Evolutionary conservation across 2,888 invertebrate species (phyloP).

Genomic region (Beris morrisii): DNA sequence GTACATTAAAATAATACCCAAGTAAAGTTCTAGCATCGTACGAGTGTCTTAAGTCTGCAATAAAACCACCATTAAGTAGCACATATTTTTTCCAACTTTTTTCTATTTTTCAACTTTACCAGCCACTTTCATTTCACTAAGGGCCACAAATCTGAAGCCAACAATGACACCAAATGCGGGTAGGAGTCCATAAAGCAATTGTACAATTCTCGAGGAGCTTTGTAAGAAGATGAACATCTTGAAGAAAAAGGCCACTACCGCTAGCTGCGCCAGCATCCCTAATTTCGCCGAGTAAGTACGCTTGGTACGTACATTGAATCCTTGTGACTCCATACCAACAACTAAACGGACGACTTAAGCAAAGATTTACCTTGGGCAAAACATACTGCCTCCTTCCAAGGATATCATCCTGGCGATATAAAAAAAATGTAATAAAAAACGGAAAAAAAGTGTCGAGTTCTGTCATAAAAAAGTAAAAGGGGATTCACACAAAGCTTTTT

Average conservation of each 20-base stretch:
- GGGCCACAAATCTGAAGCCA: no score
- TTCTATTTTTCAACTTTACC: no score
- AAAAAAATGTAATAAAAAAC: slow-evolving; percentile 19
- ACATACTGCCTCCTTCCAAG: background rate
- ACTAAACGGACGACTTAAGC: slow-evolving; percentile 20
- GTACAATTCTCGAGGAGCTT: slow-evolving; percentile 16
- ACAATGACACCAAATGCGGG: no score
- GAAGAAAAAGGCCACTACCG: slow-evolving; percentile 17
- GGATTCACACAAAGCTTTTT: slow-evolving; percentile 33
- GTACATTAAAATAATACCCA: no score
- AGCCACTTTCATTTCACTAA: no score
- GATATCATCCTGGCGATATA: slow-evolving; percentile 7
- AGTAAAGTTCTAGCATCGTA: no score
- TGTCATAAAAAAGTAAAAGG: slow-evolving; percentile 28
- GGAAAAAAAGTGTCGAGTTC: slow-evolving; percentile 17
- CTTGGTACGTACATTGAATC: slow-evolving; percentile 13
- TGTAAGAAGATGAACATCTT: slow-evolving; percentile 24
- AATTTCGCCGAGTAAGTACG: slow-evolving; percentile 20
- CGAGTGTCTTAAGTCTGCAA: no score
- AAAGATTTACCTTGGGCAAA: slow-evolving; percentile 19
- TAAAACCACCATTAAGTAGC: no score
- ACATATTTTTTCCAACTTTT: no score
- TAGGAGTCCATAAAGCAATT: slow-evolving; percentile 22
- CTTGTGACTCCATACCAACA: slow-evolving; percentile 2
- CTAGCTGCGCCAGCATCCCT: slow-evolving; percentile 17